phyloP scores from a whole-genome alignment of 1,140 invertebrate species.

The Acarapis woodi region DNA sequence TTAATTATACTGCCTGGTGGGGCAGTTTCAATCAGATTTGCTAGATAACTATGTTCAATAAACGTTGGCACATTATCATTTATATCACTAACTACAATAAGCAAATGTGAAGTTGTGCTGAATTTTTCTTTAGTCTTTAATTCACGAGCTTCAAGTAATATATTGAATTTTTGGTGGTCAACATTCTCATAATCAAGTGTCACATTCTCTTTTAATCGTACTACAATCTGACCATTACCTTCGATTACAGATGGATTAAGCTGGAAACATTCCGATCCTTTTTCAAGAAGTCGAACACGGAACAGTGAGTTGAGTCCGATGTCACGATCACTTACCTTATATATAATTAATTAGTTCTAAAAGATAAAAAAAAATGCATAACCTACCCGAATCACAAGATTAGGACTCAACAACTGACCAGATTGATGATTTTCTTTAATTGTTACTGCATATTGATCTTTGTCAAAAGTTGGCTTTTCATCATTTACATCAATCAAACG shows the following conservation, averaged over 20 bases:
- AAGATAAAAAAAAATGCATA: no score
- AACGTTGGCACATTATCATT: constrained; percentile 47
- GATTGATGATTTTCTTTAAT: constrained; percentile 48
- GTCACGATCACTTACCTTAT: constrained; percentile 53
- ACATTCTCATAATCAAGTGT: constrained; percentile 64
- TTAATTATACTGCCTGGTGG: constrained; percentile 53
- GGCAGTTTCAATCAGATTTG: constrained; percentile 63
- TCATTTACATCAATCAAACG: constrained; percentile 79
- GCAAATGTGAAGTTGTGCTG: constrained; percentile 38
- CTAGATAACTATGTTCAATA: constrained; percentile 16
- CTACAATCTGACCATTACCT: constrained; percentile 45
- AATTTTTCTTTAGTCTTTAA: constrained; percentile 36
- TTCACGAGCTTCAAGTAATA: constrained; percentile 54
- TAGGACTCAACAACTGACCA: constrained; percentile 43
- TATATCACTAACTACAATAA: constrained; percentile 62
- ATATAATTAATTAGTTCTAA: no score
- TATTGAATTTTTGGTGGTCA: constrained; percentile 63
- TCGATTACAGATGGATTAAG: constrained; percentile 45
- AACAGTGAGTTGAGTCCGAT: constrained; percentile 19
- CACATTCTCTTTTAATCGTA: constrained; percentile 38
- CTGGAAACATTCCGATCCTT: constrained; percentile 45
- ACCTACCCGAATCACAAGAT: constrained; percentile 68
- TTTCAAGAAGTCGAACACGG: constrained; percentile 28
- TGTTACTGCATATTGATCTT: constrained; percentile 31
- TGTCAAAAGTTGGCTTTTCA: constrained; percentile 36